Evolutionary conservation across 1,140 invertebrate genomes (phyloP).

Genomic region (Dolichoris vasculosae): DNA sequence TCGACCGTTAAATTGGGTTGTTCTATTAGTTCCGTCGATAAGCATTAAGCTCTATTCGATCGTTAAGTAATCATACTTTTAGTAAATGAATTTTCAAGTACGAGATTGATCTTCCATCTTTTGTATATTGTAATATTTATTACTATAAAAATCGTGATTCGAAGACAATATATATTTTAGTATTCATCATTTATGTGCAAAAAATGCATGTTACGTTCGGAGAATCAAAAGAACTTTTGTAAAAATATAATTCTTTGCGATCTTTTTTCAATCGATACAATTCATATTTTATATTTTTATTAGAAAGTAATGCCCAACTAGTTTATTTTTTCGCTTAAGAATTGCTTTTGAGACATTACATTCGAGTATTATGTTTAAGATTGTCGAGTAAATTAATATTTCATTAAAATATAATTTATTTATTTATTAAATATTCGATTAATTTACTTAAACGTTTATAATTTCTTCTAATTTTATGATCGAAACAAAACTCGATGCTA

Average conservation of each 20-base stretch:
- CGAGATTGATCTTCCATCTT: conserved; percentile 42
- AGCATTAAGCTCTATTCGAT: background rate
- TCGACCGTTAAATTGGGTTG: background rate
- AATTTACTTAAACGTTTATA: conserved; percentile 26
- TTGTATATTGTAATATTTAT: conserved; percentile 43
- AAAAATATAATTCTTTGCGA: conserved; percentile 48
- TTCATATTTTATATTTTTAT: conserved; percentile 42
- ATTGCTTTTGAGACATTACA: conserved; percentile 40
- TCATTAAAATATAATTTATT: conserved; percentile 37
- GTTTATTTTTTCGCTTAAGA: conserved; percentile 46
- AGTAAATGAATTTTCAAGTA: conserved; percentile 10
- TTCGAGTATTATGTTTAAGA: conserved; percentile 32
- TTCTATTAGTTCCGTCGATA: conserved; percentile 1
- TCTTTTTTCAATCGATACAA: conserved; percentile 34
- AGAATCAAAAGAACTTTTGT: conserved; percentile 36
- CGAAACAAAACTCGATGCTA: background rate
- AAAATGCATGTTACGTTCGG: conserved; percentile 1
- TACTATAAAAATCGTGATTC: conserved; percentile 34
- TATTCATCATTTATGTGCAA: conserved; percentile 39
- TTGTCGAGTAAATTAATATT: conserved; percentile 38
- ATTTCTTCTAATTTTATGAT: conserved; percentile 33
- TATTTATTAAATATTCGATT: conserved; percentile 35
- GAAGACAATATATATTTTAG: conserved; percentile 49
- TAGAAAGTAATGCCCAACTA: conserved; percentile 20
- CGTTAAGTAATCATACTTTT: conserved; percentile 16